These are phyloP conservation scores for Pyrgus malvae DNA, from an alignment of 2,888 invertebrate species.

Conservation along the genomic window DNA sequence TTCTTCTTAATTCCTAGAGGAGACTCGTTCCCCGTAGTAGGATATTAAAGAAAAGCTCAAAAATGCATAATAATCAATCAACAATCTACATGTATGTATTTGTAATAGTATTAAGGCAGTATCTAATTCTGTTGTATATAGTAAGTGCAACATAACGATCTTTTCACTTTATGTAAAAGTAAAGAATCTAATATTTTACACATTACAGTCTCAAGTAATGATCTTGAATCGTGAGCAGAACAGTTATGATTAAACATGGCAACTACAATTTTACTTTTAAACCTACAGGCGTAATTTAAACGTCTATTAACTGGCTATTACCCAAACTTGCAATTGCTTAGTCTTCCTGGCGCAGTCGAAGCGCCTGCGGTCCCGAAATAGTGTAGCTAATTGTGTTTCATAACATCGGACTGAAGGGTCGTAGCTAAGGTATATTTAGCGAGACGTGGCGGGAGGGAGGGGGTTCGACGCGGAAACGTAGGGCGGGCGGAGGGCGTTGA, in stretches of 20 bases:
- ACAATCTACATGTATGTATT: too few relatives aligned
- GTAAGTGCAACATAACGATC: too few relatives aligned
- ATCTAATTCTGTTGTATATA: too few relatives aligned
- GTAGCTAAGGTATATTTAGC: constrained; percentile 70
- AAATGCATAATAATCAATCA: too few relatives aligned
- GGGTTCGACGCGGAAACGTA: constrained; percentile 75
- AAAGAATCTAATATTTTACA: too few relatives aligned
- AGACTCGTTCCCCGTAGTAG: too few relatives aligned
- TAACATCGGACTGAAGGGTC: constrained; percentile 69
- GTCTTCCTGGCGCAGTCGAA: constrained; percentile 43
- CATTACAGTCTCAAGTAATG: background rate
- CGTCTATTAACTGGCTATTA: constrained; percentile 15
- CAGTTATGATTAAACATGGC: background rate
- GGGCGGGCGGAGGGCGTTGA: constrained; percentile 82
- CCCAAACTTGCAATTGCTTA: constrained; percentile 40
- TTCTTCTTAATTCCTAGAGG: too few relatives aligned
- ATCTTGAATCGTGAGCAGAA: background rate
- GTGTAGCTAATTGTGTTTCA: constrained; percentile 74
- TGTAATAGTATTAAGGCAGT: too few relatives aligned
- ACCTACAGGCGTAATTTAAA: background rate
- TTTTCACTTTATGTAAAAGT: too few relatives aligned
- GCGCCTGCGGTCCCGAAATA: constrained; percentile 65
- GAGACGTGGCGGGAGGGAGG: constrained; percentile 38
- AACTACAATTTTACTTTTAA: background rate
- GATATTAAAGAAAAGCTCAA: too few relatives aligned